A percentile compares a stretch with the other conserved stretches of the same genome.
phyloP scores from a whole-genome alignment of 2,888 invertebrate genomes.

The Peribatodes rhomboidaria region DNA sequence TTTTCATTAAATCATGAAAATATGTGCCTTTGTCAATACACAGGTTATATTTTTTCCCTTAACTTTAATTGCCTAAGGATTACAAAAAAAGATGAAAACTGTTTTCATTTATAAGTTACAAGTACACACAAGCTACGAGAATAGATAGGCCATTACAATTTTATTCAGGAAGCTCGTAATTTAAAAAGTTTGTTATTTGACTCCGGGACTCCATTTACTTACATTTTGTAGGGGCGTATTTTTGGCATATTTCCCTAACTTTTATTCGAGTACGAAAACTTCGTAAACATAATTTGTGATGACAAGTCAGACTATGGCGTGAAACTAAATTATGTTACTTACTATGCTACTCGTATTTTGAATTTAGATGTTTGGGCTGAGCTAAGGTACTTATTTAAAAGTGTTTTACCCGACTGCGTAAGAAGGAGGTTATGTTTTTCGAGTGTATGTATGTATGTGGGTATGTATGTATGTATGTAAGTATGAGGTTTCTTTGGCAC shows the following conservation, averaged over 20 bases:
- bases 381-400: too few relatives aligned
- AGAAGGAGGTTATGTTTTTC: too few relatives aligned
- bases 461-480: too few relatives aligned
- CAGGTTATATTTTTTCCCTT: too few relatives aligned
- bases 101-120: too few relatives aligned
- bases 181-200: conserved; percentile 30
- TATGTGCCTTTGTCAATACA: too few relatives aligned
- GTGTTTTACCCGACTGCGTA: too few relatives aligned
- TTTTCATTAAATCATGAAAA: too few relatives aligned
- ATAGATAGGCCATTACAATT: conserved; percentile 14
- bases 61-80: too few relatives aligned
- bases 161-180: conserved; percentile 25
- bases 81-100: too few relatives aligned
- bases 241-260: conserved; percentile 22
- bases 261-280: conserved; percentile 19
- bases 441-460: too few relatives aligned
- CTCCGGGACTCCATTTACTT: conserved; percentile 26
- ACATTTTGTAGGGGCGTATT: conserved; percentile 24
- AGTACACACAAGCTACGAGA: neutral
- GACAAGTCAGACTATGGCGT: conserved; percentile 22
- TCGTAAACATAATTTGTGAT: conserved; percentile 22
- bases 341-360: neutral
- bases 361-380: neutral
- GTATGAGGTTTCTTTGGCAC: too few relatives aligned
- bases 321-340: conserved; percentile 1